These are phyloP conservation scores for Netelia melanura DNA, from an alignment of 2,888 invertebrate species.

Conservation along the genomic window DNA sequence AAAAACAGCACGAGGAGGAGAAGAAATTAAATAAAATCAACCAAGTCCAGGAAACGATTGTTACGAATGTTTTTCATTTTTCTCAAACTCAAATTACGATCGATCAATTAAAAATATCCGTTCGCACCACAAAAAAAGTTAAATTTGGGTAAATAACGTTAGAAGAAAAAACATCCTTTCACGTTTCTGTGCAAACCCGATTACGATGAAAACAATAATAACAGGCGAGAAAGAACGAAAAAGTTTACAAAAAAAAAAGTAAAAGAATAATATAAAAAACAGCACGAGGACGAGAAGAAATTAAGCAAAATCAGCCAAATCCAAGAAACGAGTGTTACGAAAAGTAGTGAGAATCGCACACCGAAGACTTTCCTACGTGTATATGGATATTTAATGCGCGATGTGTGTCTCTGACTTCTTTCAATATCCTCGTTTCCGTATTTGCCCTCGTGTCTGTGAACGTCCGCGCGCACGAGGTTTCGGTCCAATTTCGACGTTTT, in stretches of 20 bases:
- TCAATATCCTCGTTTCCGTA: conserved; percentile 63
- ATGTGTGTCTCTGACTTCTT: conserved; percentile 51
- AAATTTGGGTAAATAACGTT: not conserved
- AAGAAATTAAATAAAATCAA: conserved; percentile 53
- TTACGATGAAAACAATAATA: conserved; percentile 30
- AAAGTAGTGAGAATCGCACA: conserved; percentile 37
- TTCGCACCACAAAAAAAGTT: not conserved
- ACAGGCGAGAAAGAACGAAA: conserved; percentile 5
- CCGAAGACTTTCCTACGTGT: not conserved
- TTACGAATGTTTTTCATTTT: not conserved
- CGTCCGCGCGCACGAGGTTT: conserved; percentile 57
- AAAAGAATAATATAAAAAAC: no score
- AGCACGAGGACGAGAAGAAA: conserved; percentile 17
- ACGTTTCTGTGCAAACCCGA: not conserved
- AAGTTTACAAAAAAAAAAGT: not conserved
- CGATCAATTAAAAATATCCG: not conserved
- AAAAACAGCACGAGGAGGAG: not conserved
- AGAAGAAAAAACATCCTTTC: no score
- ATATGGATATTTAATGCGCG: conserved; percentile 24
- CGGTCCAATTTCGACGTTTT: conserved; percentile 72
- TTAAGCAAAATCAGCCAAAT: conserved; percentile 55
- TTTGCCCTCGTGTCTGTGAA: conserved; percentile 60
- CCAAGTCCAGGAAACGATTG: conserved; percentile 57
- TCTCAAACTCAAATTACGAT: no score
- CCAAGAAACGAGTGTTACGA: conserved; percentile 47